Evolutionary conservation across 2,888 invertebrate species (phyloP).

Genomic region (Eupithecia centaureata): DNA sequence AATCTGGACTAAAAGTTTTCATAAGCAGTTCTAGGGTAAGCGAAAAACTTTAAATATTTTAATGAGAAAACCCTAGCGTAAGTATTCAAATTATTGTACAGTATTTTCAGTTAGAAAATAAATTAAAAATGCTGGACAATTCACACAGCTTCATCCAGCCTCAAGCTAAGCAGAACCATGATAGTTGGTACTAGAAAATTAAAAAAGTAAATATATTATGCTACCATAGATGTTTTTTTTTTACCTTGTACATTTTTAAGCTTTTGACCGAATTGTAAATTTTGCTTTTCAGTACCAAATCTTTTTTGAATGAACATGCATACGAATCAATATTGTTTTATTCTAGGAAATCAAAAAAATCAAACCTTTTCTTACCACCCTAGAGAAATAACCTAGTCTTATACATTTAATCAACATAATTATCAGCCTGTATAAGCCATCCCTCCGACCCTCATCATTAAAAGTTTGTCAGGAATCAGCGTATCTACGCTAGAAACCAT

Average conservation of each 20-base stretch:
- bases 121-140: too few relatives aligned
- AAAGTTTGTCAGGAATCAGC: constrained; percentile 12
- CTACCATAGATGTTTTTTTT: too few relatives aligned
- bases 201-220: too few relatives aligned
- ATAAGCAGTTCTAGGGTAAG: too few relatives aligned
- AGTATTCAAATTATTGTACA: neutral
- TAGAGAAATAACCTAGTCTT: neutral
- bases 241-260: too few relatives aligned
- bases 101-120: neutral
- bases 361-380: neutral
- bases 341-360: neutral
- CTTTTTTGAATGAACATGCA: too few relatives aligned
- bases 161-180: too few relatives aligned
- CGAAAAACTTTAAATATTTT: neutral
- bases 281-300: too few relatives aligned
- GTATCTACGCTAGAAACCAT: neutral
- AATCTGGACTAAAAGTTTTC: neutral
- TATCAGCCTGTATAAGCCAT: neutral
- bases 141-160: too few relatives aligned
- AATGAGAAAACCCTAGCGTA: neutral
- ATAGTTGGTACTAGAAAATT: too few relatives aligned
- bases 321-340: neutral
- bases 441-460: constrained; percentile 19
- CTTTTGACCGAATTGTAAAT: too few relatives aligned
- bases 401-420: neutral